Percentiles rank a stretch among this genome's conserved stretches.
phyloP scores from a whole-genome alignment of 2,797 vertebrate species.

The Peromyscus attwateri region DNA sequence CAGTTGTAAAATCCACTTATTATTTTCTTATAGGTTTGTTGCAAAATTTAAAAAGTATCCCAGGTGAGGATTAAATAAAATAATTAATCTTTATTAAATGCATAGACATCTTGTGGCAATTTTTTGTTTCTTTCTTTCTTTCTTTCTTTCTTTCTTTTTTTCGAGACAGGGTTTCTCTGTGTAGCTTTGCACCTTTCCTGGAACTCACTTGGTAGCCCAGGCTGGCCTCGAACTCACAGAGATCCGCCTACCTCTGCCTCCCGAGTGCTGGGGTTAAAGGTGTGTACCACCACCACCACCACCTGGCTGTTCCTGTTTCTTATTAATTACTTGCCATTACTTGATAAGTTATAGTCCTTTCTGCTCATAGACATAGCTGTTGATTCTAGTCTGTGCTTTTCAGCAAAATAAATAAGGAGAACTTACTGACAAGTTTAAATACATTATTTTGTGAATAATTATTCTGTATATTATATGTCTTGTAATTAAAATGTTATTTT shows the following conservation, averaged over 20 bases:
- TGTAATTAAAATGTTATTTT: neutral
- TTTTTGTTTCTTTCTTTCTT: neutral
- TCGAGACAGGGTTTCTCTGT: too few species aligned
- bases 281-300: too few species aligned
- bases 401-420: neutral
- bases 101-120: conserved; percentile 2
- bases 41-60: conserved; percentile 25
- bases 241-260: too few species aligned
- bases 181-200: too few species aligned
- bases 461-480: neutral
- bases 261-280: too few species aligned
- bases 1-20: conserved; percentile 11
- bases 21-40: neutral
- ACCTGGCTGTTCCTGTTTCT: neutral
- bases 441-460: conserved; percentile 21
- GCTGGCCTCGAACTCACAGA: too few species aligned
- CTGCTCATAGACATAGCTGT: neutral
- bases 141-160: too few species aligned
- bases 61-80: conserved; percentile 15
- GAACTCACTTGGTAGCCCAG: too few species aligned
- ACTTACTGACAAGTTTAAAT: neutral
- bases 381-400: neutral
- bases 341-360: neutral
- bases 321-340: neutral
- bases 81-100: neutral